These are phyloP conservation scores for Coenonympha glycerion DNA, from an alignment of 2,888 invertebrate genomes.

Conservation along the genomic window DNA sequence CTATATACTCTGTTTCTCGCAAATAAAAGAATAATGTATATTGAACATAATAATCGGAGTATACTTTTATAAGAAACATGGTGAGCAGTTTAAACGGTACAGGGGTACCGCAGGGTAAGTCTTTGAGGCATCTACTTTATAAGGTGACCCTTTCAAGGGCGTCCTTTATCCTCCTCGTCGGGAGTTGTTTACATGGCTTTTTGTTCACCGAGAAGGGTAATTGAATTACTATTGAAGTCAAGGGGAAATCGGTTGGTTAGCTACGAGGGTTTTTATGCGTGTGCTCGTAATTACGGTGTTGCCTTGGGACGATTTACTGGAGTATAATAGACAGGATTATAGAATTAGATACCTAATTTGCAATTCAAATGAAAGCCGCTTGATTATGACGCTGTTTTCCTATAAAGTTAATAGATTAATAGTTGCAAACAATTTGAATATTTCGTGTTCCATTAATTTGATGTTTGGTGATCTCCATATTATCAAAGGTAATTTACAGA, in stretches of 20 bases:
- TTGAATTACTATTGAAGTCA: conserved; percentile 48
- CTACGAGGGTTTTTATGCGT: conserved; percentile 21
- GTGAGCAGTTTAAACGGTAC: conserved; percentile 19
- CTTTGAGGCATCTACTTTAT: conserved; percentile 44
- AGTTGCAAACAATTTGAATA: background rate
- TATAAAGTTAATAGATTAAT: conserved; percentile 4
- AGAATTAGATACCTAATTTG: conserved; percentile 28
- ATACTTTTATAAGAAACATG: conserved; percentile 9
- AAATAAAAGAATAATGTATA: conserved; percentile 34
- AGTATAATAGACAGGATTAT: conserved; percentile 22
- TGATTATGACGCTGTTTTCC: background rate
- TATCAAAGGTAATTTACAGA: too few species aligned
- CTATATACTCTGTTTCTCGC: background rate
- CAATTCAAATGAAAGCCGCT: conserved; percentile 19
- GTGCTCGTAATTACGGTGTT: conserved; percentile 25
- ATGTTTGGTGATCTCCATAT: too few species aligned
- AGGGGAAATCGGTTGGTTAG: conserved; percentile 37
- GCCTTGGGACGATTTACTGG: conserved; percentile 23
- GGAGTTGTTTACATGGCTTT: conserved; percentile 47
- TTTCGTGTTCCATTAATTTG: background rate
- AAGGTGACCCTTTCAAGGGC: conserved; percentile 59
- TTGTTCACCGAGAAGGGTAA: conserved; percentile 46
- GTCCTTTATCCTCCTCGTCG: conserved; percentile 44
- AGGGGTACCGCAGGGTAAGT: conserved; percentile 43
- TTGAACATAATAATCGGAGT: conserved; percentile 10